Conservation (phyloP, 2,797 vertebrate species). For the Coregonus ussuriensis region DNA sequence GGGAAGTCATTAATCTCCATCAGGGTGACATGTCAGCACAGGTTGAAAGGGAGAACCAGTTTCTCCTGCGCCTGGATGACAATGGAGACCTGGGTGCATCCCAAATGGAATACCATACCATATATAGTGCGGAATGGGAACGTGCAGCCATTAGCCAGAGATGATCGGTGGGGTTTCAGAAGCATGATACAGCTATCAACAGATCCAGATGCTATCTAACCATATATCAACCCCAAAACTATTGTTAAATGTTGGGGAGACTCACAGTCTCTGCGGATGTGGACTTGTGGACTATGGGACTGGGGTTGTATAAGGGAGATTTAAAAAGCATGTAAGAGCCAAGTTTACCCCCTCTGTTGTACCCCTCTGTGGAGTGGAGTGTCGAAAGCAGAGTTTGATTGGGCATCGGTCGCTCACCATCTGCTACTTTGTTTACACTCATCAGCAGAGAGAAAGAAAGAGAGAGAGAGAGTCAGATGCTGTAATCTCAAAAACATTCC, state of each 20-base stretch:
- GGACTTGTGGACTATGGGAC: constrained; percentile 30
- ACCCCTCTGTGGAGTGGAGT: constrained; percentile 70
- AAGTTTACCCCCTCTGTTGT: constrained; percentile 70
- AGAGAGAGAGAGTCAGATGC: constrained; percentile 51
- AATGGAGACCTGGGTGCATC: constrained; percentile 28
- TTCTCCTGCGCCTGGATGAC: constrained; percentile 21
- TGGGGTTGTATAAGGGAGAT: constrained; percentile 44
- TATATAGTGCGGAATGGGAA: constrained; percentile 7
- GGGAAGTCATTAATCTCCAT: constrained; percentile 76
- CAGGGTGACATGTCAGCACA: constrained; percentile 60
- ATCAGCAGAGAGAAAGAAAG: constrained; percentile 53
- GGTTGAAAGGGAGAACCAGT: constrained; percentile 35
- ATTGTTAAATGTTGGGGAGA: constrained; percentile 5
- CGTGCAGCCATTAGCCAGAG: constrained; percentile 16
- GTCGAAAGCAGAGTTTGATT: background rate
- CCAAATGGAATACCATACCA: background rate
- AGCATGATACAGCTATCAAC: constrained; percentile 11
- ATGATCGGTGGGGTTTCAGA: background rate
- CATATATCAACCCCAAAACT: background rate
- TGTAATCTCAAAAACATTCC: constrained; percentile 82
- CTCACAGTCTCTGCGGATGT: constrained; percentile 30
- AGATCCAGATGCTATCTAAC: background rate
- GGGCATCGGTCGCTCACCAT: constrained; percentile 77
- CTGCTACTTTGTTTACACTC: constrained; percentile 82
- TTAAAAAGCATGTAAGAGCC: constrained; percentile 55